Conservation (phyloP, 2,888 invertebrate genomes). For the Isoperla grammatica region DNA sequence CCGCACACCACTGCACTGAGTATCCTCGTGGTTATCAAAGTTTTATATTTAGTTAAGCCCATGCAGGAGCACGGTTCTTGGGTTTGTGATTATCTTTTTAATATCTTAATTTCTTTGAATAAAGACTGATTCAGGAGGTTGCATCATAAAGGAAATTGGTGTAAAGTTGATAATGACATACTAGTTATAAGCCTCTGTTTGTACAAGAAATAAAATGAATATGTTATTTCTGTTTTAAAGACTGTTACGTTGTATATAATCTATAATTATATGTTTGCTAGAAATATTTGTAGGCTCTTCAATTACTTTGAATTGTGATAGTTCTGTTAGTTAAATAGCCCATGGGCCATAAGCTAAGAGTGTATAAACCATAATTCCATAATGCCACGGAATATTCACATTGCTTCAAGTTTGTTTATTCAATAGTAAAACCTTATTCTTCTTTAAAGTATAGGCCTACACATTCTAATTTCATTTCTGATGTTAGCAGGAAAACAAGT, state of each 20-base stretch:
- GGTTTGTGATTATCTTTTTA: not conserved
- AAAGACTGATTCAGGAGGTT: conserved; percentile 29
- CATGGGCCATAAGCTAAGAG: not conserved
- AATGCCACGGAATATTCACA: too few species aligned
- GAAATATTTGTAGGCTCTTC: conserved; percentile 20
- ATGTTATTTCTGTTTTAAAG: conserved; percentile 30
- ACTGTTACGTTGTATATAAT: conserved; percentile 32
- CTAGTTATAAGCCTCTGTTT: conserved; percentile 19
- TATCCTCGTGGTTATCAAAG: too few species aligned
- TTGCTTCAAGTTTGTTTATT: too few species aligned
- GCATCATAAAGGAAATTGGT: conserved; percentile 22
- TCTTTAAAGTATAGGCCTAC: too few species aligned
- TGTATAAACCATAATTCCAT: not conserved
- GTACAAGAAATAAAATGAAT: conserved; percentile 23
- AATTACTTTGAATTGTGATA: conserved; percentile 23
- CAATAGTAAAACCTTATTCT: too few species aligned
- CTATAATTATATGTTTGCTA: conserved; percentile 19
- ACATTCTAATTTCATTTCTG: too few species aligned
- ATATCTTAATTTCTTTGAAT: not conserved
- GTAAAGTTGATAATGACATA: conserved; percentile 25
- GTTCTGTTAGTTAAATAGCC: conserved; percentile 3
- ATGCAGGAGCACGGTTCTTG: too few species aligned
- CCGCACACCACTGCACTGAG: too few species aligned
- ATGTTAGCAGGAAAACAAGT: too few species aligned
- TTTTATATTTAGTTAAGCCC: too few species aligned